phyloP scores from a whole-genome alignment of 1,140 invertebrate genomes.

The Drosophila parvula region DNA sequence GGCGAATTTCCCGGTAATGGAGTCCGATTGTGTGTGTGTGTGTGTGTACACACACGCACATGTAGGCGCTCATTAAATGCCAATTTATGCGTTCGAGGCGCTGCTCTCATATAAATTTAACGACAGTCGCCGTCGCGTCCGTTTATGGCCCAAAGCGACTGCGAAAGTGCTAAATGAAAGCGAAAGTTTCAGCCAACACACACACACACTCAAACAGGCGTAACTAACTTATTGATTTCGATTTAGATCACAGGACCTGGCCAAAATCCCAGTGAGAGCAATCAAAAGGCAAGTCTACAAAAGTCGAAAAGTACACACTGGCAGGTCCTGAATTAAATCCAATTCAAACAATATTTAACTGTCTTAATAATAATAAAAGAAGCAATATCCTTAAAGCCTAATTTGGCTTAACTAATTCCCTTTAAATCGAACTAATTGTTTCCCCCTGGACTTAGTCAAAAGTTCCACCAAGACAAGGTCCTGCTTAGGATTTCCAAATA shows the following conservation, averaged over 20 bases:
- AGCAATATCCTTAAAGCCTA: neutral
- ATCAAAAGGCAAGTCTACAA: neutral
- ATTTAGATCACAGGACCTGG: neutral
- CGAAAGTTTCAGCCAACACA: constrained; percentile 16
- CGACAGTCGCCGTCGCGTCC: constrained; percentile 22
- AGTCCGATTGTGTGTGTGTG: constrained; percentile 35
- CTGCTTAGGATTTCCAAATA: neutral
- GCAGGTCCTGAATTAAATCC: no score
- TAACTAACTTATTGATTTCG: constrained; percentile 16
- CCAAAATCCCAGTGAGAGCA: neutral
- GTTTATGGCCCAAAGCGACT: constrained; percentile 42
- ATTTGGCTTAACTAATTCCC: neutral
- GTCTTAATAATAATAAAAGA: neutral
- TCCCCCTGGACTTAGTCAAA: neutral
- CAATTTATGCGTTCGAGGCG: constrained; percentile 40
- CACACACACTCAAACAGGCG: neutral
- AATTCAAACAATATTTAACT: no score
- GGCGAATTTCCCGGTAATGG: constrained; percentile 52
- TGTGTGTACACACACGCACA: constrained; percentile 39
- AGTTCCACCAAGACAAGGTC: neutral
- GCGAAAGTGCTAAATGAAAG: constrained; percentile 13
- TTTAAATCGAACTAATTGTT: neutral
- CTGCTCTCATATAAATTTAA: constrained; percentile 26
- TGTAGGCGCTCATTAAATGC: constrained; percentile 31
- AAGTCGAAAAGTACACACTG: neutral